These are phyloP conservation scores for Cyanocitta stelleri DNA, from an alignment of 2,113 vertebrate genomes.

Conservation along the genomic window DNA sequence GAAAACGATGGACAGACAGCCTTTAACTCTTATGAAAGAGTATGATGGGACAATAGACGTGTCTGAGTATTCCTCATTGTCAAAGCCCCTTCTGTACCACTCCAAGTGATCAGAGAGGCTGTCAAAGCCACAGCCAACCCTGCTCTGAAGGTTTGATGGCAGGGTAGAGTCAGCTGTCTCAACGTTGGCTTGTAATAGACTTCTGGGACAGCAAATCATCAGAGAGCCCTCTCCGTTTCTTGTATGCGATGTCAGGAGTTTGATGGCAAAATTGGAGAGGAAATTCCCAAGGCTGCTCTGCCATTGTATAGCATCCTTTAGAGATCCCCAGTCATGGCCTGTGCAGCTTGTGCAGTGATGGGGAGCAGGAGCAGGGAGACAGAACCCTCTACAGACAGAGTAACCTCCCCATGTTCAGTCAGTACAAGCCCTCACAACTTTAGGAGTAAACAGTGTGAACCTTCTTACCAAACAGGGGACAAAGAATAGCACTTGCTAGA, in stretches of 20 bases:
- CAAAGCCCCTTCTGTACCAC: background rate
- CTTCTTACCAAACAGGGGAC: background rate
- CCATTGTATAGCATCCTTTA: background rate
- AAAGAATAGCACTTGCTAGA: background rate
- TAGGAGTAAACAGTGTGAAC: background rate
- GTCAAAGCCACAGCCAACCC: background rate
- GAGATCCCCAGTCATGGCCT: background rate
- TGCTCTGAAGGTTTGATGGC: background rate
- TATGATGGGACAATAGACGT: background rate
- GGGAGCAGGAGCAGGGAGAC: background rate
- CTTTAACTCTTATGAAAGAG: background rate
- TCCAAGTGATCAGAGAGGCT: background rate
- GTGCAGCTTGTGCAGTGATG: accelerated
- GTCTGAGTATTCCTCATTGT: background rate
- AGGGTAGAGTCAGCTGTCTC: background rate
- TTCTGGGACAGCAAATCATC: background rate
- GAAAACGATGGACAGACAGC: background rate
- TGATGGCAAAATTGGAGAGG: background rate
- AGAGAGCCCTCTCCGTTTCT: background rate
- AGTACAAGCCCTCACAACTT: background rate
- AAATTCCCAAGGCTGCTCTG: background rate
- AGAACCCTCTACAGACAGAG: background rate
- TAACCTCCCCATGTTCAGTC: background rate
- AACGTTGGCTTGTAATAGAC: accelerated
- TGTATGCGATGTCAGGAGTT: background rate